Percentiles rank a stretch among this genome's conserved stretches.
phyloP scores from a whole-genome alignment of 2,797 vertebrate genomes.

The Halcyon badia region DNA sequence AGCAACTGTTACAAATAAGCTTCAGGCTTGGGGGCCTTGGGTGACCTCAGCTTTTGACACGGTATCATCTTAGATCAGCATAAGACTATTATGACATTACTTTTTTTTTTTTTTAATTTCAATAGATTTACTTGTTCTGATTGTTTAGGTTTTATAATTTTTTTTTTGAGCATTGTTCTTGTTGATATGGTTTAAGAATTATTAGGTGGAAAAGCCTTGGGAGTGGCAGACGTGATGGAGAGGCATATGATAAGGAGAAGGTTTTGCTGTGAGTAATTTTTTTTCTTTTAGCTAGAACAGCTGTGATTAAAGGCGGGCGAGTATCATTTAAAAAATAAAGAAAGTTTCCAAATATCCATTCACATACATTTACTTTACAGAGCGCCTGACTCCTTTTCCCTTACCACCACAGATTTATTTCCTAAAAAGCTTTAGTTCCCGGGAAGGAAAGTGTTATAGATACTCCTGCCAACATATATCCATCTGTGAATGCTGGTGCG shows the following conservation, averaged over 20 bases:
- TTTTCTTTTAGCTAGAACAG: neutral
- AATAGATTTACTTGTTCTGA: neutral
- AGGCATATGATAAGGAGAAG: neutral
- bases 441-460: constrained; percentile 33
- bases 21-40: neutral
- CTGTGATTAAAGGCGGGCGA: neutral
- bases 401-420: constrained; percentile 10
- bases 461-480: constrained; percentile 39
- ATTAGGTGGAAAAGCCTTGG: neutral
- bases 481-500: constrained; percentile 37
- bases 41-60: neutral
- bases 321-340: neutral
- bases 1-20: neutral
- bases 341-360: neutral
- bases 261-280: neutral
- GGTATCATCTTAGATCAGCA: neutral
- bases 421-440: constrained; percentile 5
- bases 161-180: constrained; percentile 8
- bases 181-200: neutral
- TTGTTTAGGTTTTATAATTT: neutral
- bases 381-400: neutral
- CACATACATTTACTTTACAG: neutral
- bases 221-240: neutral
- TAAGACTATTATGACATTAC: neutral
- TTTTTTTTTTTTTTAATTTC: neutral